Conservation (phyloP, 2,113 vertebrate genomes). For the Ceyx melanurus region DNA sequence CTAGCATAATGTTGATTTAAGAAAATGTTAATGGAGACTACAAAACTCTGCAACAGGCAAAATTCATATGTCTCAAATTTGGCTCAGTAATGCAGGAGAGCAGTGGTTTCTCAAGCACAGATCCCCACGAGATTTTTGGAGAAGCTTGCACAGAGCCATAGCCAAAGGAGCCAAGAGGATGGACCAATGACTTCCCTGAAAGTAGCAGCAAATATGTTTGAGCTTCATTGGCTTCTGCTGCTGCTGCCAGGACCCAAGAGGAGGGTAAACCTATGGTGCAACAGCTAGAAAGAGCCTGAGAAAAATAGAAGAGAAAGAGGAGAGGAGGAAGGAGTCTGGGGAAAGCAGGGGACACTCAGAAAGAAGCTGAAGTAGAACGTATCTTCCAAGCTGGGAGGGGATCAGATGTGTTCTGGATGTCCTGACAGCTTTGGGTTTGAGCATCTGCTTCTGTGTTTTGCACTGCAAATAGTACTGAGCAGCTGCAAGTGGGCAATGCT, state of each 20-base stretch:
- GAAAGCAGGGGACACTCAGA: not conserved
- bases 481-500: not conserved
- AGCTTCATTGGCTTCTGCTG: not conserved
- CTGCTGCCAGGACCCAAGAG: not conserved
- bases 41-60: not conserved
- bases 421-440: not conserved
- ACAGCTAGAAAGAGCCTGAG: not conserved
- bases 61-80: not conserved
- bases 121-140: not conserved
- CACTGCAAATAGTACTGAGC: not conserved
- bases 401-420: not conserved
- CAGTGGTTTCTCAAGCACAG: not conserved
- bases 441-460: not conserved
- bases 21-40: not conserved
- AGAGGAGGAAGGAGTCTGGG: too few species aligned
- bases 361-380: not conserved
- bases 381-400: not conserved
- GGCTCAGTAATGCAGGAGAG: not conserved
- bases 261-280: too few species aligned
- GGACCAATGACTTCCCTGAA: not conserved
- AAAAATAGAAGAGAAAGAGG: not conserved
- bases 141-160: not conserved
- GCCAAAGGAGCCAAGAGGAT: not conserved
- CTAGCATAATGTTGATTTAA: rapidly evolving
- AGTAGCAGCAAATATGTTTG: not conserved